These are phyloP conservation scores for Ginglymostoma cirratum DNA, from an alignment of 2,113 vertebrate species.

Conservation along the genomic window DNA sequence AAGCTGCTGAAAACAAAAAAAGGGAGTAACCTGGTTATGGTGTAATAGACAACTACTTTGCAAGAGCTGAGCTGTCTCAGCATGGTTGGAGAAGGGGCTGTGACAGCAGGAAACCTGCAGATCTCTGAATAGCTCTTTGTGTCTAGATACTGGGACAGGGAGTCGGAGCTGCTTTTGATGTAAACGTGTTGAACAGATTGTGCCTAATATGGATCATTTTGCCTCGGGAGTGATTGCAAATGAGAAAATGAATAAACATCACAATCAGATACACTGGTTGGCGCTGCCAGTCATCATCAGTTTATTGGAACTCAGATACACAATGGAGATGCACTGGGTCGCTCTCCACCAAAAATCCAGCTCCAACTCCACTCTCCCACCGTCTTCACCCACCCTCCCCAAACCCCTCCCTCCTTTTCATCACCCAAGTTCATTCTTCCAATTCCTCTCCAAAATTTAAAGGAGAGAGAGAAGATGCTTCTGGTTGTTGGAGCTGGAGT, in stretches of 20 bases:
- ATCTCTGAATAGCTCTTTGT: constrained; percentile 14
- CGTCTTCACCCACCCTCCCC: not conserved
- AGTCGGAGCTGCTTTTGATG: not conserved
- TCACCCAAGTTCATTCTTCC: not conserved
- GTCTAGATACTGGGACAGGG: not conserved
- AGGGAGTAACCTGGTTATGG: not conserved
- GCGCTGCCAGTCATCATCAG: not conserved
- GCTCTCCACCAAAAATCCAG: not conserved
- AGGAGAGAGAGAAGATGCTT: not conserved
- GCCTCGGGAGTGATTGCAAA: not conserved
- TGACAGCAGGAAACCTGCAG: not conserved
- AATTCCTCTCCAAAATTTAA: not conserved
- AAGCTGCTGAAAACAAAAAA: not conserved
- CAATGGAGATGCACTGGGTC: not conserved
- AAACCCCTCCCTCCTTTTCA: not conserved
- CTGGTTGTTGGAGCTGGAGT: not conserved
- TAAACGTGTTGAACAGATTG: not conserved
- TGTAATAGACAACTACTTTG: not conserved
- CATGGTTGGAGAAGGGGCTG: not conserved
- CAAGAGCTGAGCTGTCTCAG: not conserved
- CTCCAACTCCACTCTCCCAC: not conserved
- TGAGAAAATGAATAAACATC: not conserved
- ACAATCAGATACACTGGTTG: not conserved
- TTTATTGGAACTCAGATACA: not conserved
- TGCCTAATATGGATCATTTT: constrained; percentile 3